Evolutionary conservation across 2,113 vertebrate species (phyloP), one percentile per base, ranked within the genome.

Genomic region (Bungarus multicinctus): DNA sequence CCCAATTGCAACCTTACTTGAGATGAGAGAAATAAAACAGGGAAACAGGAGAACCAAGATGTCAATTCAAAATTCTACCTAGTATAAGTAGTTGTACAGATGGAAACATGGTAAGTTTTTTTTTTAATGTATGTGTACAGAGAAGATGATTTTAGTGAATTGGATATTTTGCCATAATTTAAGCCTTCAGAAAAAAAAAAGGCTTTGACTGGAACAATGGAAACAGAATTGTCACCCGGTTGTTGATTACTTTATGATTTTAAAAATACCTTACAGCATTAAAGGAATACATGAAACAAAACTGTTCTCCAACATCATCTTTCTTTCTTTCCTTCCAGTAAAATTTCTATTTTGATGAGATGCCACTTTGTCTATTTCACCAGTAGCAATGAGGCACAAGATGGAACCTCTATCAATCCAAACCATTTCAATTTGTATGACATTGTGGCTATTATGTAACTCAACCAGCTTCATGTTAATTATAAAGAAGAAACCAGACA

Each of bases 401-500:
- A 23, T 57, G 7, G 9, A 2, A 7, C 53, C 23, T 47, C 53
- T 60, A 53, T 25, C 23, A 14, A 39, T 11, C 74, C 53, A 52
- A 90, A 34, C 30, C 47, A 20, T 50, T 60, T 20, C 45, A n/a
- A 23, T 58, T 53, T 52, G 20, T 52, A 55, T 60, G 45, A 57
- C 3, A 11, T 14, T 34, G 52, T 90, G n/a, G 47, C 58, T 2
- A 14, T 34, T 89, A 34, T 47, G 12, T 14, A 90, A 60, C 7
- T 11, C 34, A 93, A 88, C 57, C 93, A n/a, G n/a, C 22, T 14
- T 87, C 91, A 95, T 57, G 3, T 2, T 25, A 34, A 96, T 89
- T 39, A 93, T 45, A 85, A 94, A 95, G 95, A 94, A 14, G 89
- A 89, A 10, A 90, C 55, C 87, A 93, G 53, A 89, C 91, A 91